Evolutionary conservation across 2,113 vertebrate genomes (phyloP).

Genomic region (Bos javanicus): DNA sequence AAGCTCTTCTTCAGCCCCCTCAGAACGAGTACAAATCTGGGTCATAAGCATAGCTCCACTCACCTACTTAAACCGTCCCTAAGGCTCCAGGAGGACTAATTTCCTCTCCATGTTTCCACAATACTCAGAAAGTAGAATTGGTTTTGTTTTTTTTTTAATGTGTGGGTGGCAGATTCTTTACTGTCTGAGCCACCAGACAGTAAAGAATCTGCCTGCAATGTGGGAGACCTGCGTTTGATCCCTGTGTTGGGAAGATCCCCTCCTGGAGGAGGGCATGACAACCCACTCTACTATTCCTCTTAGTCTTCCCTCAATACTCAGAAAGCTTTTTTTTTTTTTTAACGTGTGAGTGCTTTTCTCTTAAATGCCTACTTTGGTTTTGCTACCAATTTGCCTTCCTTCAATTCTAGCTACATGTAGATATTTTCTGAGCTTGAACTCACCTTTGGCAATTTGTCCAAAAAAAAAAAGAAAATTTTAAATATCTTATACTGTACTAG

Average conservation of each 20-base stretch:
- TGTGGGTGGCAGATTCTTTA: not conserved
- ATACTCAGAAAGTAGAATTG: not conserved
- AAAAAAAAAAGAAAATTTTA: not conserved
- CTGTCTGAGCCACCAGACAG: not conserved
- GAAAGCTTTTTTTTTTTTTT: not conserved
- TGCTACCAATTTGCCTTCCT: not conserved
- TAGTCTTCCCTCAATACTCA: not conserved
- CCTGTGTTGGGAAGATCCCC: not conserved
- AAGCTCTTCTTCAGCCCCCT: not conserved
- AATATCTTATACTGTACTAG: not conserved
- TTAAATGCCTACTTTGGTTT: not conserved
- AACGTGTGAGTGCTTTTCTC: not conserved
- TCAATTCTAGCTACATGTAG: not conserved
- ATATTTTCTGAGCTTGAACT: not conserved
- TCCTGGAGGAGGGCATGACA: not conserved
- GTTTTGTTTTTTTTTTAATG: not conserved
- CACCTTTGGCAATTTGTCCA: not conserved
- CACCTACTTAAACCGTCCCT: not conserved
- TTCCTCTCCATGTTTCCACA: not conserved
- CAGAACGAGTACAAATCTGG: not conserved
- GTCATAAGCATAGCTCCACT: not conserved
- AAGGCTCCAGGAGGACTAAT: not conserved
- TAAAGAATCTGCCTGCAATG: not conserved
- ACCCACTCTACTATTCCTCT: not conserved
- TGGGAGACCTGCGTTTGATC: not conserved